Evolutionary conservation across 2,888 invertebrate species (phyloP).

Genomic region (Ochropleura plecta): DNA sequence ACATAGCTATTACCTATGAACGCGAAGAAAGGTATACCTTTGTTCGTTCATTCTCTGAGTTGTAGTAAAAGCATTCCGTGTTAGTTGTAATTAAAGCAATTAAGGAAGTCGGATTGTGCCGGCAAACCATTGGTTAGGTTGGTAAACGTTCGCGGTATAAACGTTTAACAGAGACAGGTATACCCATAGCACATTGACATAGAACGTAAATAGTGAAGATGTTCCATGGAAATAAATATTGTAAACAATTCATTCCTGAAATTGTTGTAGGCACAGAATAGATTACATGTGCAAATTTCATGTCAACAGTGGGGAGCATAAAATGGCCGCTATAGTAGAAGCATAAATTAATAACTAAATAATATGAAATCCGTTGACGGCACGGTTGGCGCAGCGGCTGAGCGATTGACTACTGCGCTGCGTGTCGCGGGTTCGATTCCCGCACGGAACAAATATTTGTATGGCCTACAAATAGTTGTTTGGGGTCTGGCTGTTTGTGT

Average conservation of each 20-base stretch:
- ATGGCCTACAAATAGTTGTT: no score
- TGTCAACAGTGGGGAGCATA: background rate
- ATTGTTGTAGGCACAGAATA: background rate
- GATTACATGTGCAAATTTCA: no score
- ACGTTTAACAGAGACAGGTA: slow-evolving; percentile 24
- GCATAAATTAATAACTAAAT: background rate
- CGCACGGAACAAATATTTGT: no score
- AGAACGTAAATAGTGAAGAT: background rate
- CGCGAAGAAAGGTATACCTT: no score
- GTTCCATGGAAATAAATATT: background rate
- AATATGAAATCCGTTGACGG: no score
- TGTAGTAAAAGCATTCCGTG: slow-evolving; percentile 36
- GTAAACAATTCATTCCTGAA: background rate
- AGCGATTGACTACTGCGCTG: no score
- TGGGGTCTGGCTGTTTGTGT: no score
- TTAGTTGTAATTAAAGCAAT: slow-evolving; percentile 48
- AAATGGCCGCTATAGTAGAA: background rate
- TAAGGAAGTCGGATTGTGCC: slow-evolving; percentile 37
- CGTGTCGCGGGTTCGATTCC: no score
- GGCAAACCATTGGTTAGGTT: slow-evolving; percentile 36
- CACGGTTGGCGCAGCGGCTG: no score
- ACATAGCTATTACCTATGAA: background rate
- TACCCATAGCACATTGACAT: background rate
- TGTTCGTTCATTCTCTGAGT: background rate
- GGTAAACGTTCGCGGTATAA: slow-evolving; percentile 28